A percentile compares a stretch with the other conserved stretches of the same genome.
Conservation (phyloP, 53 echinoderm and acorn worm genomes). For the Crossaster papposus region DNA sequence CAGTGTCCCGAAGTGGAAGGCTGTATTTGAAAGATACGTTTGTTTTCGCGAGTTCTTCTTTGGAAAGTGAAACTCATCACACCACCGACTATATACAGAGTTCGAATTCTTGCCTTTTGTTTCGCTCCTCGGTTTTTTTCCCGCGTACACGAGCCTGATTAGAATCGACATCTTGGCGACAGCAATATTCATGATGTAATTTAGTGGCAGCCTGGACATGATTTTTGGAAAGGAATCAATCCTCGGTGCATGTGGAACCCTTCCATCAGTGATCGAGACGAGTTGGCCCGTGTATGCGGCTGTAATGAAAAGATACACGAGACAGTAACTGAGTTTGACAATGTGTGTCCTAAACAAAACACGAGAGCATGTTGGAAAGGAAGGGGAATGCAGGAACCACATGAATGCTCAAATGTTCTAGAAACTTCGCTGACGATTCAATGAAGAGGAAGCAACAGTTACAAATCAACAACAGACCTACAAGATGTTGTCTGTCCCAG, state of each 20-base stretch:
- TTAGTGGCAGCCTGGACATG: neutral
- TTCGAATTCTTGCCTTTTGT: neutral
- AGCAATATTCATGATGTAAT: slow-evolving; percentile 3
- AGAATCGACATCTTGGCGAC: neutral
- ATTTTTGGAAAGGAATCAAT: neutral
- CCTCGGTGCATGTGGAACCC: neutral
- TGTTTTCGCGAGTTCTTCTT: neutral
- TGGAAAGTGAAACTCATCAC: neutral
- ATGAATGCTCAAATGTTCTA: neutral
- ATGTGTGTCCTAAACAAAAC: neutral
- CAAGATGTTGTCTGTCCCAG: slow-evolving; percentile 15
- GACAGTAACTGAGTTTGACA: neutral
- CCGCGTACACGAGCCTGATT: neutral
- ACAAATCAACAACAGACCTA: neutral
- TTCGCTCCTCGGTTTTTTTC: neutral
- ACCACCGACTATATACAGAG: neutral
- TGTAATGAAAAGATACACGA: neutral
- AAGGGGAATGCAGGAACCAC: neutral
- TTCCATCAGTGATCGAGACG: neutral
- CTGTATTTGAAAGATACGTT: too few species aligned
- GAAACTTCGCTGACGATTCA: neutral
- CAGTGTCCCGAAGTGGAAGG: too few species aligned
- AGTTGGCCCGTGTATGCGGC: neutral
- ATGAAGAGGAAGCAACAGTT: neutral
- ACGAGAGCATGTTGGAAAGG: neutral